These are phyloP conservation scores for Papilio machaon DNA, from an alignment of 1,140 invertebrate genomes.

Conservation along the genomic window DNA sequence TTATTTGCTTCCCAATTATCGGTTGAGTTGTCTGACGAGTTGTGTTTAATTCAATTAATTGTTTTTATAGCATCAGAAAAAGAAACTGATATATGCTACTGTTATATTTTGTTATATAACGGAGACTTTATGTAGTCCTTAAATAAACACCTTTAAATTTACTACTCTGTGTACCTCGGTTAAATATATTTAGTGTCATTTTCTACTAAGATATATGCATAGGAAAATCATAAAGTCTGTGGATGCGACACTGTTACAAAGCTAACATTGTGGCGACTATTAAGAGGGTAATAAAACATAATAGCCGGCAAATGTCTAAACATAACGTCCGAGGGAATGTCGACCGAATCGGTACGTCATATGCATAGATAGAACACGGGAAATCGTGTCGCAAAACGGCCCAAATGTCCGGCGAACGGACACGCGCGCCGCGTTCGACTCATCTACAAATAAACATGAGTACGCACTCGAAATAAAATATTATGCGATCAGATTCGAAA, in stretches of 20 bases:
- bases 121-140: not conserved
- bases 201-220: slow-evolving; percentile 11
- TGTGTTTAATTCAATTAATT: slow-evolving; percentile 44
- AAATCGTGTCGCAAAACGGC: slow-evolving; percentile 70
- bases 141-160: not conserved
- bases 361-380: slow-evolving; percentile 67
- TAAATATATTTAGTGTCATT: not conserved
- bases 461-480: slow-evolving; percentile 79
- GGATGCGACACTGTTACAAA: slow-evolving; percentile 49
- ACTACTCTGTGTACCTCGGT: not conserved
- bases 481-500: slow-evolving; percentile 71
- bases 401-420: slow-evolving; percentile 66
- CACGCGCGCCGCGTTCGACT: slow-evolving; percentile 57
- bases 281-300: slow-evolving; percentile 55
- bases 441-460: slow-evolving; percentile 76
- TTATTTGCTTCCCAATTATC: slow-evolving; percentile 62
- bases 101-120: too few relatives aligned
- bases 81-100: not conserved
- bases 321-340: slow-evolving; percentile 64
- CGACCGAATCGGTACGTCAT: slow-evolving; percentile 57
- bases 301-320: slow-evolving; percentile 57
- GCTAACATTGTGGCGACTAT: slow-evolving; percentile 48
- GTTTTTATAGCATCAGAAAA: not conserved
- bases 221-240: slow-evolving; percentile 52
- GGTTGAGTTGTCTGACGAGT: slow-evolving; percentile 49